phyloP scores from a whole-genome alignment of 2,888 invertebrate genomes.

The Lomographa bimaculata region DNA sequence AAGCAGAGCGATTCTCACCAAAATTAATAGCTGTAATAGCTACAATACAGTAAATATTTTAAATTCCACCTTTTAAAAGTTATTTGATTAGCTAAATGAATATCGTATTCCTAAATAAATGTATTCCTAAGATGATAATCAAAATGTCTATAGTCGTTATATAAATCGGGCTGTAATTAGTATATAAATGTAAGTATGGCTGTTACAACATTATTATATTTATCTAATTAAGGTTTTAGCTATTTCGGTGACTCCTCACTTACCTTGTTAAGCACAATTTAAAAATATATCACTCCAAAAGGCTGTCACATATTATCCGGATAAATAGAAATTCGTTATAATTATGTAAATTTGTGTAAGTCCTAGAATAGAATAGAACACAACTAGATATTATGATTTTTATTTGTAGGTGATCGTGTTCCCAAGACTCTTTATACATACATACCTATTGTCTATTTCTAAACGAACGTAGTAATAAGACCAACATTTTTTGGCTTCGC shows the following conservation, averaged over 20 bases:
- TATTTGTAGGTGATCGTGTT: conserved; percentile 42
- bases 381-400: too few species aligned
- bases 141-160: conserved; percentile 4
- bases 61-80: too few species aligned
- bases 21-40: too few species aligned
- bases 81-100: conserved; percentile 2
- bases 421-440: too few species aligned
- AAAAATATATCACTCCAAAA: conserved; percentile 52
- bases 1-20: too few species aligned
- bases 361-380: too few species aligned
- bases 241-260: conserved; percentile 36
- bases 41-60: too few species aligned
- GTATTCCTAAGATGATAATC: not conserved
- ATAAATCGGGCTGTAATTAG: conserved; percentile 20
- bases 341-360: too few species aligned
- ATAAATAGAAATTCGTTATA: too few species aligned
- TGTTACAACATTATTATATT: conserved; percentile 41
- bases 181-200: conserved; percentile 34
- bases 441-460: conserved; percentile 1
- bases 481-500: too few species aligned
- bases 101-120: conserved; percentile 7
- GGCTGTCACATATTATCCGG: conserved; percentile 50
- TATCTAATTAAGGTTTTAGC: conserved; percentile 38
- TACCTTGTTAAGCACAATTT: conserved; percentile 55
- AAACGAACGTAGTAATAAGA: not conserved